Conservation (phyloP, 2,113 vertebrate genomes). For the Herpetotheres cachinnans region DNA sequence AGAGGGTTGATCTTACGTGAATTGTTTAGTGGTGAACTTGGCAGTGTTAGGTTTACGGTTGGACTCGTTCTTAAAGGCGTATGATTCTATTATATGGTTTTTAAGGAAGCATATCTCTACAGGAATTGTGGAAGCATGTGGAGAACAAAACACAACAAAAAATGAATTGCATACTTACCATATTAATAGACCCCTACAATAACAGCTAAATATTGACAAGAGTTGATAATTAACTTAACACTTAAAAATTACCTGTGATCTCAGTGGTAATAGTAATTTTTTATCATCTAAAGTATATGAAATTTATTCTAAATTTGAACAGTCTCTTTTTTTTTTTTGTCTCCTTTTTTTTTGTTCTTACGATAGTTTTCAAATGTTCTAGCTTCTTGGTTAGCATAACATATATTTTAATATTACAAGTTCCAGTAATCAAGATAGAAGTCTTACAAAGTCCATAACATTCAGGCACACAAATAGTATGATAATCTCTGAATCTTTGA, state of each 20-base stretch:
- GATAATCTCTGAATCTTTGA: background rate
- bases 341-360: no score
- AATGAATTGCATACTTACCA: background rate
- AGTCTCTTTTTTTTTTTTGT: background rate
- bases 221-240: background rate
- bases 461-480: background rate
- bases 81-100: background rate
- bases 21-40: background rate
- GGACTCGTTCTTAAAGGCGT: background rate
- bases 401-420: background rate
- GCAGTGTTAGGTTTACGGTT: background rate
- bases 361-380: background rate
- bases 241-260: background rate
- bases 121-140: rapidly evolving
- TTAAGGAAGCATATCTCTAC: background rate
- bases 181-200: background rate
- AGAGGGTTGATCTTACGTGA: background rate
- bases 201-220: background rate
- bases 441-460: background rate
- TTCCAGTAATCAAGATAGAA: background rate
- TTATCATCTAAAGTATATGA: background rate
- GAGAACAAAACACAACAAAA: background rate
- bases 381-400: background rate
- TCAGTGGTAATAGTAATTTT: background rate
- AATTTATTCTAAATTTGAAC: background rate